Evolutionary conservation across 2,888 invertebrate genomes (phyloP).

Genomic region (Drosophila sordidula): DNA sequence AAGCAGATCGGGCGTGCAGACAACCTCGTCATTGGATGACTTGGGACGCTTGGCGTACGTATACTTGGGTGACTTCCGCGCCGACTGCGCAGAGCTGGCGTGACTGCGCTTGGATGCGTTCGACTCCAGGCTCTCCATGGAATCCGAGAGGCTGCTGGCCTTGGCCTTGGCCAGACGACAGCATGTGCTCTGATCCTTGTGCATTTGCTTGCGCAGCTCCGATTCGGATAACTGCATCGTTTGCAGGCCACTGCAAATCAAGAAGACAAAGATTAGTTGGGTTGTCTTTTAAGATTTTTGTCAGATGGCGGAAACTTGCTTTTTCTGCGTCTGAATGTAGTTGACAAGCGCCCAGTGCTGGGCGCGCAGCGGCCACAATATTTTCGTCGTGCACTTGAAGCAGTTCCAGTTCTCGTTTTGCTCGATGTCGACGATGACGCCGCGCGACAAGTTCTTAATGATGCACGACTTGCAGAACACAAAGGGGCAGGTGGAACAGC

Average conservation of each 20-base stretch:
- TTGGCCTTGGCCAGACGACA: constrained; percentile 81
- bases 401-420: constrained; percentile 93
- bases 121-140: constrained; percentile 81
- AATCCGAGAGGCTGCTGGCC: constrained; percentile 79
- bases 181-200: constrained; percentile 80
- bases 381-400: constrained; percentile 90
- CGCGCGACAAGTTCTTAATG: constrained; percentile 88
- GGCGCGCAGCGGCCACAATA: constrained; percentile 89
- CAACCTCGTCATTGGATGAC: constrained; percentile 85
- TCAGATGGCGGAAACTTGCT: constrained; percentile 61
- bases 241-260: constrained; percentile 69
- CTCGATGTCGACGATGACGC: constrained; percentile 90
- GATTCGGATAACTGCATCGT: constrained; percentile 70
- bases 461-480: constrained; percentile 93
- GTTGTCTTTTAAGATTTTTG: neutral
- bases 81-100: constrained; percentile 48
- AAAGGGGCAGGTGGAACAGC: constrained; percentile 91
- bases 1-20: constrained; percentile 87
- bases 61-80: constrained; percentile 54
- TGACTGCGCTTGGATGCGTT: constrained; percentile 75
- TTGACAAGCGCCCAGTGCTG: constrained; percentile 90
- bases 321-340: constrained; percentile 88
- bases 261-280: constrained; percentile 10
- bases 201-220: constrained; percentile 72
- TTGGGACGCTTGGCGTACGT: constrained; percentile 71